Base-by-base conservation (phyloP, 2,797 vertebrate species). In the Tokudaia tokunoshimensis region DNA sequence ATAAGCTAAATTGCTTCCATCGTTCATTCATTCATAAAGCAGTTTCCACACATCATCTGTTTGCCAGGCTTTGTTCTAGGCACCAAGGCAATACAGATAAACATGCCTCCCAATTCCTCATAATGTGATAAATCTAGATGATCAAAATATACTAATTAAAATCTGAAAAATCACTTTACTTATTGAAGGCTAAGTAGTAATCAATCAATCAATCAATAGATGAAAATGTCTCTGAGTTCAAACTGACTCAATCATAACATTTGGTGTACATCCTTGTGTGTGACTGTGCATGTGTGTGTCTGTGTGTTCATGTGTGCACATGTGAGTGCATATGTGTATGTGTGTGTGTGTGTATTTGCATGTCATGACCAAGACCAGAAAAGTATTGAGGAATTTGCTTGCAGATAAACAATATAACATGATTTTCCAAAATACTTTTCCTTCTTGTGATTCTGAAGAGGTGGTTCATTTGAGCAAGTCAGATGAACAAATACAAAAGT, bases 1-100 rank as follows among this genome's bases (percentile, higher is more conserved):
- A 74, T 79, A 81, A 79, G 52, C 83, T 72, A 89, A 63, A 63
- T 59, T 78, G 80, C 83, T 91, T 63, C 63, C 34, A 95, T 89
- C 22, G 61, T 44, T 86, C 61, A 70, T 82, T 95, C 72, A 89
- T 95, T 96, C 76, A 93, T 78, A 96, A 92, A 91, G 79, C 9
- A 82, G 41, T 86, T 88, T 59, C 50, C 26, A 15, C 10, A 10
- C 67, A 81, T 79, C 41, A 1, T 78, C 20, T 91, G 44, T 86
- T 89, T 92, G 61, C 83, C 34, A 76, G 74, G 85, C 41, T 89
- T 80, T 67, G 63, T 89, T 37, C 9, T 89, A 95, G 67, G 24
- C 47, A 72, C 12, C 15, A 7, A 52, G 24, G 9, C 13, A 72
- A 74, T 41, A 81, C 86, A 91, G 88, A 61, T 88, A 86, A 94